Conservation (phyloP, 2,888 invertebrate species). For the Amphipyra tragopoginis region DNA sequence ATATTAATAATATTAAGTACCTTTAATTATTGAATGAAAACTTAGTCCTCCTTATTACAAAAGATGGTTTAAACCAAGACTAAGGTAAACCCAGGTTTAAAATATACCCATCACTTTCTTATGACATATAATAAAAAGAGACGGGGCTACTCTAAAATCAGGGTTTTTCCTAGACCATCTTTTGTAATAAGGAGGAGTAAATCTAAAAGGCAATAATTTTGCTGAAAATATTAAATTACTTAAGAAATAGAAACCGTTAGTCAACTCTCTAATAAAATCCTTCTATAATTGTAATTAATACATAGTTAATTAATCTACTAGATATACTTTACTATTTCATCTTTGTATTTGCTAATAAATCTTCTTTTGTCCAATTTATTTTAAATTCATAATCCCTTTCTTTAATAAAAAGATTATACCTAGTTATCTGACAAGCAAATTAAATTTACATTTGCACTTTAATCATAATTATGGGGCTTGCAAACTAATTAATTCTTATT, state of each 20-base stretch:
- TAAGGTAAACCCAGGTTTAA: no score
- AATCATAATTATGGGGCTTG: slow-evolving; percentile 13
- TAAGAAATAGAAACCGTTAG: not conserved
- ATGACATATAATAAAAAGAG: no score
- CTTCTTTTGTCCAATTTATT: not conserved
- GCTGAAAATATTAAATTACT: not conserved
- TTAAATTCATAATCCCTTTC: not conserved
- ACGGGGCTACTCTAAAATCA: no score
- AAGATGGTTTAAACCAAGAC: no score
- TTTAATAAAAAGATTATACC: not conserved
- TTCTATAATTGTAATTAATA: not conserved
- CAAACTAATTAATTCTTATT: slow-evolving; percentile 35
- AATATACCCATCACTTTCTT: no score
- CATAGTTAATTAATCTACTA: not conserved
- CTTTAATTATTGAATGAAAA: no score
- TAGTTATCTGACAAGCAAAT: slow-evolving; percentile 3
- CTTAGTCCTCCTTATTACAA: no score
- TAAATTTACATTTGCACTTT: slow-evolving; percentile 15
- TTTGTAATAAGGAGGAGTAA: no score
- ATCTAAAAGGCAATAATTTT: no score
- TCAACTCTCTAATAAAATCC: not conserved
- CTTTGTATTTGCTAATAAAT: not conserved
- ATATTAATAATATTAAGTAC: no score
- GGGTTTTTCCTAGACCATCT: no score
- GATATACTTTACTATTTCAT: not conserved